Evolutionary conservation across 2,888 invertebrate genomes (phyloP).

Genomic region (Rotaria socialis): DNA sequence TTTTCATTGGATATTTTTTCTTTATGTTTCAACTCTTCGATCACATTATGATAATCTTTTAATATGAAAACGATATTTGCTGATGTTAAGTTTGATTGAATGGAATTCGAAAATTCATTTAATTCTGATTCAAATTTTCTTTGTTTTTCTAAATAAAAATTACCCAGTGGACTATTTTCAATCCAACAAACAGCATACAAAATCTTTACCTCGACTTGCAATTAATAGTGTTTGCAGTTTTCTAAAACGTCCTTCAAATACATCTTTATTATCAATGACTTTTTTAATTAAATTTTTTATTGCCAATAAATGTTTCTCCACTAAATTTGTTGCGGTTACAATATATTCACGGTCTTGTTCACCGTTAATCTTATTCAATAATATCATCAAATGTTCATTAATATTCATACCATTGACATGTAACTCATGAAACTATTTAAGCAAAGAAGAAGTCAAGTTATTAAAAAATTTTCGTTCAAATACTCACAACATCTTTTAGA

Average conservation of each 20-base stretch:
- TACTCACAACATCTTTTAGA: neutral
- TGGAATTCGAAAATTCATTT: neutral
- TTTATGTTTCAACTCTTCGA: neutral
- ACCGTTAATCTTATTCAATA: neutral
- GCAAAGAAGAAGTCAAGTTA: neutral
- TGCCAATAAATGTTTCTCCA: neutral
- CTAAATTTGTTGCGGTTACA: neutral
- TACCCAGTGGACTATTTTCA: too few species aligned
- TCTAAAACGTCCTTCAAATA: conserved; percentile 28
- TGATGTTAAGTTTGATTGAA: neutral
- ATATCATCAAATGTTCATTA: neutral
- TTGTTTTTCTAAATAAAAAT: neutral
- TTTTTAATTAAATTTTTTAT: conserved; percentile 21
- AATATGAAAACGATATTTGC: neutral
- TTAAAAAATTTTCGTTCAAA: neutral
- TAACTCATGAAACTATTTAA: conserved; percentile 28
- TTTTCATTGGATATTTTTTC: neutral
- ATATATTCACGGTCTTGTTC: conserved; percentile 20
- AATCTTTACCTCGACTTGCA: neutral
- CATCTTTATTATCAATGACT: conserved; percentile 19
- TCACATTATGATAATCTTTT: neutral
- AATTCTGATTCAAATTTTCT: neutral
- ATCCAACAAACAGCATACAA: too few species aligned
- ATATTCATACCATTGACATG: neutral
- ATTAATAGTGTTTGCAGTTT: conserved; percentile 9